These are phyloP conservation scores for Lophochroa leadbeateri DNA, from an alignment of 2,113 vertebrate genomes.

Conservation along the genomic window DNA sequence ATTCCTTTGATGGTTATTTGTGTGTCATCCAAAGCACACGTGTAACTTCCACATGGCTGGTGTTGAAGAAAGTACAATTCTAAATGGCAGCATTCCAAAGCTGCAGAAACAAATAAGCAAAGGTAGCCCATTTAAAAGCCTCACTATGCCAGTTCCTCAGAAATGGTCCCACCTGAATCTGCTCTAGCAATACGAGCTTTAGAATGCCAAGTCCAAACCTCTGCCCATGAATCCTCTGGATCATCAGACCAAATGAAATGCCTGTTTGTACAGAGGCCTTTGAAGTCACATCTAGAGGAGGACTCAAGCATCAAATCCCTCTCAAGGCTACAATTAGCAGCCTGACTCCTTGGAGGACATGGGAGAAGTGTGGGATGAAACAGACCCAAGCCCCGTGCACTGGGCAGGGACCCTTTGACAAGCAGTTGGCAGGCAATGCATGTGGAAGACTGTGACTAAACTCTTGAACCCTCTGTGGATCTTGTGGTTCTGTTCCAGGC, in stretches of 20 bases:
- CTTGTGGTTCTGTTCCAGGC: neutral
- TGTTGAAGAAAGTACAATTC: neutral
- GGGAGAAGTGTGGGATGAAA: neutral
- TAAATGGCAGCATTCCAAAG: neutral
- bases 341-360: neutral
- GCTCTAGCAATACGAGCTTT: neutral
- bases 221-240: neutral
- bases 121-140: neutral
- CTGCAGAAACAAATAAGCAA: neutral
- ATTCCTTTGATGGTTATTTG: conserved; percentile 26
- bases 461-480: neutral
- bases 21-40: neutral
- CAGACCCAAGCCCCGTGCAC: neutral
- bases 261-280: neutral
- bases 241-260: neutral
- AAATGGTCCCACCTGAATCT: neutral
- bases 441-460: neutral
- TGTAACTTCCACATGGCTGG: neutral
- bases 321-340: neutral
- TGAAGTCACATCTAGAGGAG: neutral
- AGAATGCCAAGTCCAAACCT: neutral
- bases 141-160: neutral
- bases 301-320: neutral
- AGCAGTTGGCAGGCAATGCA: neutral
- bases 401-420: neutral